These are phyloP conservation scores for Cichlasoma orientale DNA, from an alignment of 2,797 vertebrate genomes.

Conservation along the genomic window DNA sequence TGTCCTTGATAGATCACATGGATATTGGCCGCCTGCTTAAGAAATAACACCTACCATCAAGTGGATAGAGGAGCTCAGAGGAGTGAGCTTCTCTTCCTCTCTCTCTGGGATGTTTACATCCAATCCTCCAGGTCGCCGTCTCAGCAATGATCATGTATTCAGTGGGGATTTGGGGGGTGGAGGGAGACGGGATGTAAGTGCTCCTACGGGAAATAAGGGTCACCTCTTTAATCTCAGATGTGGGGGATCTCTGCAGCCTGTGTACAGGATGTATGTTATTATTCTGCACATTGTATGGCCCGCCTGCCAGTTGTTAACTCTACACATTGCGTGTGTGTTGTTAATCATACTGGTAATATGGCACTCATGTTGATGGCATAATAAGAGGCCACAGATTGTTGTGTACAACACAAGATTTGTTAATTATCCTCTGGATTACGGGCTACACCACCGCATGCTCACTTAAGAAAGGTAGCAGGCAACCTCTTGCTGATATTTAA, in stretches of 20 bases:
- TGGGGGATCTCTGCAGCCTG: slow-evolving; percentile 44
- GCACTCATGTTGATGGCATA: slow-evolving; percentile 31
- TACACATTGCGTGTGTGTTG: slow-evolving; percentile 41
- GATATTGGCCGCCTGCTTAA: slow-evolving; percentile 75
- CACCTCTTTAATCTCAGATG: slow-evolving; percentile 73
- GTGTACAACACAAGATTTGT: neutral
- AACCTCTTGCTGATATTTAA: neutral
- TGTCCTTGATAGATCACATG: slow-evolving; percentile 71
- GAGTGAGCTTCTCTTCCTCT: slow-evolving; percentile 26
- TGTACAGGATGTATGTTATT: slow-evolving; percentile 38
- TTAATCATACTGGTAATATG: slow-evolving; percentile 40
- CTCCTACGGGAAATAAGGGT: slow-evolving; percentile 76
- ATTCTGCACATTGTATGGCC: slow-evolving; percentile 12
- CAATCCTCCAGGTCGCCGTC: slow-evolving; percentile 59
- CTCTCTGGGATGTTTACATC: slow-evolving; percentile 69
- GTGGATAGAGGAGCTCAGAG: slow-evolving; percentile 68
- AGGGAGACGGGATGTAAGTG: slow-evolving; percentile 57
- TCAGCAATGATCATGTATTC: slow-evolving; percentile 72
- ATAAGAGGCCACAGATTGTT: slow-evolving; percentile 38
- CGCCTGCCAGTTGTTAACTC: slow-evolving; percentile 14
- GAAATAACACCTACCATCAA: slow-evolving; percentile 75
- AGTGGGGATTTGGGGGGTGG: slow-evolving; percentile 59
- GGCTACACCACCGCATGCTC: slow-evolving; percentile 4
- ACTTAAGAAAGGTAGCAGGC: neutral
- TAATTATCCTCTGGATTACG: slow-evolving; percentile 30